These are phyloP conservation scores for Hemibagrus guttatus DNA, from an alignment of 2,797 vertebrate genomes.

Conservation along the genomic window DNA sequence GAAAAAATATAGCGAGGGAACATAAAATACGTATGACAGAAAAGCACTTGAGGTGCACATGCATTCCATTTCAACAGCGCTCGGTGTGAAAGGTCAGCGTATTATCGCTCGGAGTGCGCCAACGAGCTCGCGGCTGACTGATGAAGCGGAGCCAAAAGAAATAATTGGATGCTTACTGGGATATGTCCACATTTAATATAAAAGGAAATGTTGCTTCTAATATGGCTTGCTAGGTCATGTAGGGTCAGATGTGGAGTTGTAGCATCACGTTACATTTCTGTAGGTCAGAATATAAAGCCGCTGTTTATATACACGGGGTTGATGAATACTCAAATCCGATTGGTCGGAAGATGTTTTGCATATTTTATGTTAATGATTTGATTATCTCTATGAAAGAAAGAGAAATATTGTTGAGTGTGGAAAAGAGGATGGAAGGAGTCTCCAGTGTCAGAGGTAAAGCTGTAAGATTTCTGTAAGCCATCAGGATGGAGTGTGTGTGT, in stretches of 20 bases:
- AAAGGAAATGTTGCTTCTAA: slow-evolving; percentile 11
- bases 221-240: not conserved
- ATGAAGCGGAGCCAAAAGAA: not conserved
- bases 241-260: not conserved
- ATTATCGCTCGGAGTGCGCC: not conserved
- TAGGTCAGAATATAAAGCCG: not conserved
- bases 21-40: slow-evolving; percentile 1
- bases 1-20: not conserved
- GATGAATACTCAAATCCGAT: not conserved
- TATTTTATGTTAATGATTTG: not conserved
- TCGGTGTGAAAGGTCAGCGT: slow-evolving; percentile 18
- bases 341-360: not conserved
- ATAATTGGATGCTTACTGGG: slow-evolving; percentile 32
- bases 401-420: not conserved
- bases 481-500: not conserved
- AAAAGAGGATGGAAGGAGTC: not conserved
- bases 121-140: not conserved
- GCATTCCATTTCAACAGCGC: not conserved
- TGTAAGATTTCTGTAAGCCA: not conserved
- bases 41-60: not conserved
- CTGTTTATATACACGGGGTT: not conserved
- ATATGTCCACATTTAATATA: not conserved
- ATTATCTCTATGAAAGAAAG: no score
- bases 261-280: not conserved
- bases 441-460: not conserved